Conservation (phyloP, 2,113 vertebrate species). For the Campylomormyrus tamandua region DNA sequence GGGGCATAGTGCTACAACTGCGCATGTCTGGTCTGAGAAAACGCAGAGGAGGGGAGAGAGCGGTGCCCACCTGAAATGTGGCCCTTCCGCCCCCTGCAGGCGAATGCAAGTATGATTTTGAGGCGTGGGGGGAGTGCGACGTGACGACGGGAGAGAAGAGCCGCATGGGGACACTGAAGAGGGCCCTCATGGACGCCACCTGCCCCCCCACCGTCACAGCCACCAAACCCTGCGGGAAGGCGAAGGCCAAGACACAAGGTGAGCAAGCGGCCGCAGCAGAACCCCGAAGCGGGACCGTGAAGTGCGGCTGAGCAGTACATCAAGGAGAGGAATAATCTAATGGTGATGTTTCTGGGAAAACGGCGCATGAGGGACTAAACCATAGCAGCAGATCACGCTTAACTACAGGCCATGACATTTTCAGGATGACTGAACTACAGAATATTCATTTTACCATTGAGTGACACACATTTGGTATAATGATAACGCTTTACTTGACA, state of each 20-base stretch:
- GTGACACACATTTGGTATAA: not conserved
- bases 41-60: not conserved
- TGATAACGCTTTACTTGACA: too few relatives aligned
- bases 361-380: not conserved
- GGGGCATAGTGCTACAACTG: not conserved
- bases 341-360: not conserved
- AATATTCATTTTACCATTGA: not conserved
- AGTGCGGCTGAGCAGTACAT: not conserved
- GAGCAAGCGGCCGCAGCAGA: not conserved
- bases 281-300: too few relatives aligned
- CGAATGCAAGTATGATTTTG: slow-evolving; percentile 93
- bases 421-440: not conserved
- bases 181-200: slow-evolving; percentile 84
- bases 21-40: not conserved
- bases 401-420: not conserved
- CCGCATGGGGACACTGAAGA: slow-evolving; percentile 79
- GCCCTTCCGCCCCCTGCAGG: slow-evolving; percentile 53
- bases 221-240: slow-evolving; percentile 88
- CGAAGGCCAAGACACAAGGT: slow-evolving; percentile 93
- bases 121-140: slow-evolving; percentile 95
- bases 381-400: not conserved
- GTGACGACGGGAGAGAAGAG: slow-evolving; percentile 81
- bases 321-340: not conserved
- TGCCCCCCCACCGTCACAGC: slow-evolving; percentile 83
- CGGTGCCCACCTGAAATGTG: not conserved